phyloP scores from a whole-genome alignment of 64 coral and sea anemone species.

The Acropora yongei region DNA sequence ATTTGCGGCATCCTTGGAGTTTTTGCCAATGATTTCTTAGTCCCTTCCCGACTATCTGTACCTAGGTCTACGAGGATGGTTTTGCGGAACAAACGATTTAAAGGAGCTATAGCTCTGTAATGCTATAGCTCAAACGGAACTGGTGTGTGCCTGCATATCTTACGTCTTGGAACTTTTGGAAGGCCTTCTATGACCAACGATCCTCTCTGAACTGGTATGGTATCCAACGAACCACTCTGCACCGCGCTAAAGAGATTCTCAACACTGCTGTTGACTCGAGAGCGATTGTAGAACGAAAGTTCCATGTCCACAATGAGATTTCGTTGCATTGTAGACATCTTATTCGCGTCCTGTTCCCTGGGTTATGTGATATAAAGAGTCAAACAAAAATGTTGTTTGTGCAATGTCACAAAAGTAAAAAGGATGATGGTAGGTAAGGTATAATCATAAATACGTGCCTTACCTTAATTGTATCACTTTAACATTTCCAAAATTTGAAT shows the following conservation, averaged over 20 bases:
- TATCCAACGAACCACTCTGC: constrained; percentile 20
- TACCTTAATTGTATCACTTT: constrained; percentile 66
- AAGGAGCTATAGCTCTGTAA: too few species aligned
- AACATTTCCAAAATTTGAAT: constrained; percentile 53
- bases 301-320: constrained; percentile 64
- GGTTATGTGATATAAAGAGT: not conserved
- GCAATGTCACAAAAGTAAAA: not conserved
- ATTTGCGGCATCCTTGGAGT: too few species aligned
- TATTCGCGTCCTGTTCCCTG: constrained; percentile 48
- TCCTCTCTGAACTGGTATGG: constrained; percentile 38
- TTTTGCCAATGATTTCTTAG: too few species aligned
- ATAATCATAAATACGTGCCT: not conserved
- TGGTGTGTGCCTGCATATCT: too few species aligned
- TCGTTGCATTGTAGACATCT: constrained; percentile 37
- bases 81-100: too few species aligned
- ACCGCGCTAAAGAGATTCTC: not conserved
- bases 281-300: constrained; percentile 15
- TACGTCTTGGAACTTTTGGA: not conserved
- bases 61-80: too few species aligned
- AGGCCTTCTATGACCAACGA: constrained; percentile 48
- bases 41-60: too few species aligned
- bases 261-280: constrained; percentile 20
- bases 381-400: not conserved
- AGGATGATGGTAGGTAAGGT: too few species aligned
- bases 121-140: too few species aligned